These are phyloP conservation scores for Hemichromis elongatus DNA, from an alignment of 2,113 vertebrate species.

Conservation along the genomic window DNA sequence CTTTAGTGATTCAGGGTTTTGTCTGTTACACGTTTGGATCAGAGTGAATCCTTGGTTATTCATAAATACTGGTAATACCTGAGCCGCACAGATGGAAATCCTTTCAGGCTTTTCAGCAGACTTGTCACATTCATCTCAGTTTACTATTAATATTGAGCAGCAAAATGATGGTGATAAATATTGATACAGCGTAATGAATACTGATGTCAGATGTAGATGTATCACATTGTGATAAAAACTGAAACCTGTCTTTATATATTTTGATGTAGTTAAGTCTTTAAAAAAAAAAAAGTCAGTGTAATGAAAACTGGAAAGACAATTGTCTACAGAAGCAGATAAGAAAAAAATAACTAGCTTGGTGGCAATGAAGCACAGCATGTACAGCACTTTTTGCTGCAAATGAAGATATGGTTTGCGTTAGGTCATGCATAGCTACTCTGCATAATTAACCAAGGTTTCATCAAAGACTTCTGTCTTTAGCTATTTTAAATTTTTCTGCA, in stretches of 20 bases:
- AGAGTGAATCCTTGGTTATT: background rate
- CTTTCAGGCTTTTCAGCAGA: background rate
- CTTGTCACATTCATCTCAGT: conserved; percentile 4
- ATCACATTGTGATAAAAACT: background rate
- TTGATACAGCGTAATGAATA: background rate
- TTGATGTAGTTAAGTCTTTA: background rate
- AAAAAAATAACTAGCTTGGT: background rate
- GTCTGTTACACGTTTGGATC: background rate
- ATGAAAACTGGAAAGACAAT: background rate
- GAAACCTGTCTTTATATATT: background rate
- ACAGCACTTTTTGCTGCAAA: background rate
- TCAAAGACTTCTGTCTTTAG: background rate
- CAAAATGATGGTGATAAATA: background rate
- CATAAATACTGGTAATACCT: conserved; percentile 15
- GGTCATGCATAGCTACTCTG: background rate
- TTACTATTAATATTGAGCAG: background rate
- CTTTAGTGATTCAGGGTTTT: conserved; percentile 18
- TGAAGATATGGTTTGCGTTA: background rate
- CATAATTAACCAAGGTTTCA: background rate
- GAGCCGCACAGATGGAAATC: background rate
- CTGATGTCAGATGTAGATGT: background rate
- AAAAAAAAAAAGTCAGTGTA: background rate
- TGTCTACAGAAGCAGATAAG: background rate
- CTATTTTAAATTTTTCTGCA: background rate
- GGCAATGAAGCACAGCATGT: background rate